Evolutionary conservation across 1,140 invertebrate genomes (phyloP).

Genomic region (Caenorhabditis brenneri): DNA sequence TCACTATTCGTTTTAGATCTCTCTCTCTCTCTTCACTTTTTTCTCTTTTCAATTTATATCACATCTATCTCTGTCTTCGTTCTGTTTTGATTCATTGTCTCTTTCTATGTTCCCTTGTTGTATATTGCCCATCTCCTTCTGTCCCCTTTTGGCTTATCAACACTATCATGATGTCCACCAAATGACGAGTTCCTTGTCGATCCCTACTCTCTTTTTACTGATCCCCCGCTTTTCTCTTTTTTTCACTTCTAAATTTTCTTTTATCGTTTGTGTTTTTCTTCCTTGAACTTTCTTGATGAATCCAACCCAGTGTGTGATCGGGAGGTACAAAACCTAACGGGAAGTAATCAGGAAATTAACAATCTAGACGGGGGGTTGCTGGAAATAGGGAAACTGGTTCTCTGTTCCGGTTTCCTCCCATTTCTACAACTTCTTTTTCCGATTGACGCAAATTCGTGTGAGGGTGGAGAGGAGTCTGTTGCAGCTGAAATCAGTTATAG

Average conservation of each 20-base stretch:
- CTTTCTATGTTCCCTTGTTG: not conserved
- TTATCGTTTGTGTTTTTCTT: not conserved
- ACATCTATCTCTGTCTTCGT: constrained; percentile 5
- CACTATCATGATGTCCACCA: constrained; percentile 25
- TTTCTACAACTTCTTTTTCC: not conserved
- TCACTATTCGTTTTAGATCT: not conserved
- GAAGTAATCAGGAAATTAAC: constrained; percentile 27
- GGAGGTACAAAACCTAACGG: not conserved
- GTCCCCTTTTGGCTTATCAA: constrained; percentile 38
- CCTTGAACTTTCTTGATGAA: constrained; percentile 7
- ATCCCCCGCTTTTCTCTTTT: not conserved
- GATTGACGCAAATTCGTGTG: constrained; percentile 14
- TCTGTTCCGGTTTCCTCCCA: constrained; percentile 30
- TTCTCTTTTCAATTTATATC: not conserved
- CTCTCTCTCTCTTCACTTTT: not conserved
- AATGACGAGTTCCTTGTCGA: constrained; percentile 4
- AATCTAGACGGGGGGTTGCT: not conserved
- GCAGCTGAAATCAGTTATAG: not conserved
- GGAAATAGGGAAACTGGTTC: constrained; percentile 24
- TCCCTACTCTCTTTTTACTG: constrained; percentile 1
- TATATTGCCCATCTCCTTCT: constrained; percentile 8
- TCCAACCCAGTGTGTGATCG: not conserved
- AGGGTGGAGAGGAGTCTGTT: not conserved
- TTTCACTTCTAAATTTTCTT: not conserved
- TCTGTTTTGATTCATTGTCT: constrained; percentile 27